phyloP scores from a whole-genome alignment of 2,888 invertebrate species.

The Epistrophe eligans region DNA sequence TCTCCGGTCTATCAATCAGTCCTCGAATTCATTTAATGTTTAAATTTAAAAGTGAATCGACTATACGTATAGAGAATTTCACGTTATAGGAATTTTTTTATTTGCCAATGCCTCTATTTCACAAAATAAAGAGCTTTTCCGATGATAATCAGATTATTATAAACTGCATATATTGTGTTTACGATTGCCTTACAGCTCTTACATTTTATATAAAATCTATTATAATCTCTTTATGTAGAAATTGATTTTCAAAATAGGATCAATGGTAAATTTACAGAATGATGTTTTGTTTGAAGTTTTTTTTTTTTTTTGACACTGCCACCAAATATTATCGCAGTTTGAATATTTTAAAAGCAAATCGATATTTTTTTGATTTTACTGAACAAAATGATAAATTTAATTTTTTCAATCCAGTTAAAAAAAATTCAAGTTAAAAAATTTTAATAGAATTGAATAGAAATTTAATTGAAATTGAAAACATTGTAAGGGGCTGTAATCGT shows the following conservation, averaged over 20 bases:
- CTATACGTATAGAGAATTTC: background rate
- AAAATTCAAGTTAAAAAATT: too few species aligned
- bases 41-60: background rate
- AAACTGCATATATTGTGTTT: background rate
- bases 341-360: background rate
- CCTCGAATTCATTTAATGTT: slow-evolving; percentile 5
- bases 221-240: background rate
- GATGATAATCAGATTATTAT: background rate
- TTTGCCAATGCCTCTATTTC: background rate
- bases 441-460: too few species aligned
- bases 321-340: background rate
- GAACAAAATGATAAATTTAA: too few species aligned
- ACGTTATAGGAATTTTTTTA: background rate
- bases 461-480: too few species aligned
- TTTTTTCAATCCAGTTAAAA: too few species aligned
- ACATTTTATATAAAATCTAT: background rate
- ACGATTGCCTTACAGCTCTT: background rate
- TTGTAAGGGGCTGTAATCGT: too few species aligned
- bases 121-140: background rate
- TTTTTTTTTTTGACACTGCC: background rate
- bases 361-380: too few species aligned
- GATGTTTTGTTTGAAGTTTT: background rate
- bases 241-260: background rate
- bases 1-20: slow-evolving; percentile 6
- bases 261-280: background rate